Base-by-base conservation (phyloP, 35 echinoderm and acorn worm genomes). In the Hemicentrotus pulcherrimus region DNA sequence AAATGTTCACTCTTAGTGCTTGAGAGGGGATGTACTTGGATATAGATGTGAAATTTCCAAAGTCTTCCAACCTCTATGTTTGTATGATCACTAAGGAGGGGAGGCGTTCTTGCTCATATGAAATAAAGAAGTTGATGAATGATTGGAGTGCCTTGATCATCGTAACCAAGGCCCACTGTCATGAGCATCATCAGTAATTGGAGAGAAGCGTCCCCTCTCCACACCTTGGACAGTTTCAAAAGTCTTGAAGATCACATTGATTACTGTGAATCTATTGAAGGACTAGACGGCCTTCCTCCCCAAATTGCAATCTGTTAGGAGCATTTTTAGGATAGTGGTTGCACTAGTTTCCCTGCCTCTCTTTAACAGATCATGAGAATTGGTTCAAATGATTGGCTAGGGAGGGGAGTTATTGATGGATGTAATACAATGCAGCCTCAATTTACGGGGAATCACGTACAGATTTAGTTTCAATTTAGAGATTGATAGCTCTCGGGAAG, bases 381-480 rank as follows among this genome's bases (percentile, higher is more conserved):
- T 78, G 65, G 65, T 78, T 78, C 65, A 78, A 78, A 78, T 78
- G 65, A 78, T 78, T 78, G 65, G 65, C 65, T 78, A 28, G 65
- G 65, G 65, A 78, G 65, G 65, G 28, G 65, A 78, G 65, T 78
- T 78, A 78, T 78, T 78, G 65, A 78, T 78, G 65, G 65, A 78
- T 78, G 65, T 78, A 78, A 78, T 78, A 78, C 65, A 78, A 78
- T 7, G 28, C 65, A 78, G 65, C 65, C 65, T 78, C 65, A 78
- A 78, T 78, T 78, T 78, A n/a, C 65, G 65, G 24, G 65, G 65
- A 78, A 78, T 78, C 65, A 78, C 65, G 65, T 78, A 15, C 65
- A 78, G 65, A 78, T 78, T 78, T 78, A 78, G 65, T 78, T 78
- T 78, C 65, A 78, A 78, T 78, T 78, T 78, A 78, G 65, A 78